Percentiles rank a stretch among this genome's conserved stretches.
These are phyloP conservation scores for Pitangus sulphuratus DNA, from an alignment of 2,797 vertebrate species.

Conservation along the genomic window DNA sequence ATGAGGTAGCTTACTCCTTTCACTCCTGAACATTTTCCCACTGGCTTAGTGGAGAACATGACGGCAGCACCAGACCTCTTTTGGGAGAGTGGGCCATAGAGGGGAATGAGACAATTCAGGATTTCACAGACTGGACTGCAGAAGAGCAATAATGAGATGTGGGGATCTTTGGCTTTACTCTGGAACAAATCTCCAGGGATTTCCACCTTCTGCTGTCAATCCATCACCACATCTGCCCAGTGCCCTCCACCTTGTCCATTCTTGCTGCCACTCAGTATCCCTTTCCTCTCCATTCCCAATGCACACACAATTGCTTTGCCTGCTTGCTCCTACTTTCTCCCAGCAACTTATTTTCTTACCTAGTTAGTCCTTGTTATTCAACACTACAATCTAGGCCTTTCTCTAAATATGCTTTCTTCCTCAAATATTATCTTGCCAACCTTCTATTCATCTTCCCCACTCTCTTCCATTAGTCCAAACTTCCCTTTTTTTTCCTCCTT, in stretches of 20 bases:
- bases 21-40: neutral
- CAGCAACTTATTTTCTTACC: neutral
- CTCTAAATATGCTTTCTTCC: neutral
- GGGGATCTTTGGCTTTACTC: neutral
- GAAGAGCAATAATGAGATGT: neutral
- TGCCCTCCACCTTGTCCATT: neutral
- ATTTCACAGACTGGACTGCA: neutral
- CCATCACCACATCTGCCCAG: neutral
- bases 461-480: neutral
- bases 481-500: neutral
- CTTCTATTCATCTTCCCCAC: neutral
- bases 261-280: neutral
- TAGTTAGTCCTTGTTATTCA: neutral
- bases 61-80: neutral
- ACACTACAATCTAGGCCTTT: neutral
- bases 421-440: neutral
- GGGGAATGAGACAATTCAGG: neutral
- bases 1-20: neutral
- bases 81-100: neutral
- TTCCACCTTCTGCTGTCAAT: neutral
- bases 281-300: neutral
- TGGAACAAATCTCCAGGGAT: neutral
- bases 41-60: fast-evolving
- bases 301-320: neutral
- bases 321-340: neutral